Conservation (phyloP, 1,140 invertebrate species). For the Hycleus phaleratus region DNA sequence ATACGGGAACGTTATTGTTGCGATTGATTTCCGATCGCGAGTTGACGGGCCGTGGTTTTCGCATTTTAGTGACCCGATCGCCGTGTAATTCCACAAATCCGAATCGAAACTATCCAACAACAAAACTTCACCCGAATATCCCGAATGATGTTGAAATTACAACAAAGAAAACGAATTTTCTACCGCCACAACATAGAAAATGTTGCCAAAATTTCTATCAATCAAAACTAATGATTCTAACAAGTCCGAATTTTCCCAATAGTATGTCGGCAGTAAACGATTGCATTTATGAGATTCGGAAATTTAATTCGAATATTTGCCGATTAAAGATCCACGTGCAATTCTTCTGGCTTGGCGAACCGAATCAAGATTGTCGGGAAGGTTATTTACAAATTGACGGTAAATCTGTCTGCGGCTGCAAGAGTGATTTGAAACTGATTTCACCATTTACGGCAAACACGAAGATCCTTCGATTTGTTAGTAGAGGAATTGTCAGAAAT, state of each 20-base stretch:
- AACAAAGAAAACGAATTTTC: background rate
- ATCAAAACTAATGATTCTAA: conserved; percentile 43
- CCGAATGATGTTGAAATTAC: conserved; percentile 21
- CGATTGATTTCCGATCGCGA: conserved; percentile 25
- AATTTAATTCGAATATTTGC: conserved; percentile 43
- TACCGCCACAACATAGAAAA: background rate
- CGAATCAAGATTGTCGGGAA: conserved; percentile 38
- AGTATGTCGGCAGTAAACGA: conserved; percentile 34
- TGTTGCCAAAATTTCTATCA: conserved; percentile 44
- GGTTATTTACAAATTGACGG: conserved; percentile 50
- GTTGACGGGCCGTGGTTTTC: conserved; percentile 41
- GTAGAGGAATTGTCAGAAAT: conserved; percentile 18
- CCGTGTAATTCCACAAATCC: conserved; percentile 28
- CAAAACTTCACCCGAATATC: conserved; percentile 5
- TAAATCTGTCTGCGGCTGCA: conserved; percentile 49
- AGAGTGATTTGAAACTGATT: conserved; percentile 42
- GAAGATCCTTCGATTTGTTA: conserved; percentile 39
- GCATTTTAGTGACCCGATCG: conserved; percentile 45
- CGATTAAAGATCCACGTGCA: conserved; percentile 47
- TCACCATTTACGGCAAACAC: conserved; percentile 29
- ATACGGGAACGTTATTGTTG: conserved; percentile 38
- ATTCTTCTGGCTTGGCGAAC: conserved; percentile 47
- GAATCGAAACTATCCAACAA: background rate
- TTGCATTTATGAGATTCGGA: conserved; percentile 46
- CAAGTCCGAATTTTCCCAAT: conserved; percentile 50